Percentiles rank a stretch among this genome's conserved stretches.
phyloP scores from a whole-genome alignment of 2,113 vertebrate species.

The Calypte anna region DNA sequence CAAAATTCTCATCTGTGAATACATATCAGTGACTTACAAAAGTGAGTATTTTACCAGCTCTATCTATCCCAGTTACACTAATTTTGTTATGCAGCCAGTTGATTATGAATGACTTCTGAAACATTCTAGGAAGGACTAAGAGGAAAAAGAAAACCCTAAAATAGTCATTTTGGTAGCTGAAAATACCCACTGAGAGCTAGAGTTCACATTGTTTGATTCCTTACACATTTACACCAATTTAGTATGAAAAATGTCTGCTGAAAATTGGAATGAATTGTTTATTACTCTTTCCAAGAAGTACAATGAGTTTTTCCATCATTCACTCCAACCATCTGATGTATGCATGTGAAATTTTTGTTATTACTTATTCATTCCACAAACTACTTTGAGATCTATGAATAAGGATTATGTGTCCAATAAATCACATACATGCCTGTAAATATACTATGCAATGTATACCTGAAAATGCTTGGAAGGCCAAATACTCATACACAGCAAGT shows the following conservation, averaged over 20 bases:
- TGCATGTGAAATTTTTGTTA: neutral
- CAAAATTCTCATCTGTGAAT: constrained; percentile 9
- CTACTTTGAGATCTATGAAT: neutral
- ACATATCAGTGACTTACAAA: neutral
- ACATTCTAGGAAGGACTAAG: neutral
- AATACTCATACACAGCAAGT: neutral
- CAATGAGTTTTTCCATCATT: neutral
- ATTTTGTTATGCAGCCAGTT: neutral
- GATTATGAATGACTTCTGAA: constrained; percentile 9
- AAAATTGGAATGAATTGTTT: constrained; percentile 18
- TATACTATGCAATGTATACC: neutral
- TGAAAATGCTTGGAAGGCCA: neutral
- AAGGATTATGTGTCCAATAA: neutral
- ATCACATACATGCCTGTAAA: neutral
- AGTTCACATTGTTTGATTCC: neutral
- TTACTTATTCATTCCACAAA: constrained; percentile 5
- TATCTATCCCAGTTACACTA: neutral
- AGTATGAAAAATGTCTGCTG: neutral
- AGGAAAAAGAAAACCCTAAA: neutral
- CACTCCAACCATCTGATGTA: neutral
- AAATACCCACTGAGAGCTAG: neutral
- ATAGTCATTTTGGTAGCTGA: neutral
- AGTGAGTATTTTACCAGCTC: neutral
- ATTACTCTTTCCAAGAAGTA: neutral
- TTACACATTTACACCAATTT: neutral